Evolutionary conservation across 37 sponge, comb jelly and placozoan species (phyloP).

Genomic region (Beroe forskalii): DNA sequence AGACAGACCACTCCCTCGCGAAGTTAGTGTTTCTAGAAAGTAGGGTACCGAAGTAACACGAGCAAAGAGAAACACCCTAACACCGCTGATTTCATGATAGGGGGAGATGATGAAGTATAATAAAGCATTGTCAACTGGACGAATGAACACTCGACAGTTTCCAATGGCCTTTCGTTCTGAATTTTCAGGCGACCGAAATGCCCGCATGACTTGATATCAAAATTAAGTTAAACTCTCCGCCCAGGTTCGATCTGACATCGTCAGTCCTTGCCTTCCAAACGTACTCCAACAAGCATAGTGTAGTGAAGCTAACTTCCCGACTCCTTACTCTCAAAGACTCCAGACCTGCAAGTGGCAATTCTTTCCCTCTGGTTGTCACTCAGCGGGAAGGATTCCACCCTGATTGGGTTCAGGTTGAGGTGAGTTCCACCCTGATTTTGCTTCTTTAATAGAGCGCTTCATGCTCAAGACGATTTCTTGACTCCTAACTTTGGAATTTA

Average conservation of each 20-base stretch:
- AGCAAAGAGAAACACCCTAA: no score
- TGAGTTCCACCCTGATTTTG: background rate
- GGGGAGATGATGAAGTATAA: no score
- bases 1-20: slow-evolving; percentile 51
- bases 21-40: slow-evolving; percentile 19
- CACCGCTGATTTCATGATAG: no score
- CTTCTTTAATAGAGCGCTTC: background rate
- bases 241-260: slow-evolving; percentile 43
- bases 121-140: no score
- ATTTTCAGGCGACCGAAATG: no score
- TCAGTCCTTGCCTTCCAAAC: slow-evolving; percentile 46
- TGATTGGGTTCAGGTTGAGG: slow-evolving; percentile 24
- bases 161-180: no score
- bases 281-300: slow-evolving; percentile 64
- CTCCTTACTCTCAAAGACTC: background rate
- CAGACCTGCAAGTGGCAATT: slow-evolving; percentile 50
- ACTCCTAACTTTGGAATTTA: background rate
- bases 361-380: slow-evolving; percentile 59
- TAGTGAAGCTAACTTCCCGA: slow-evolving; percentile 49
- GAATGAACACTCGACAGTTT: no score
- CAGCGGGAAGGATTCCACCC: slow-evolving; percentile 6
- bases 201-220: no score
- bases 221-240: no score
- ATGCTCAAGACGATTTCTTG: no score
- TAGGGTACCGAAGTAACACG: no score